phyloP scores from a whole-genome alignment of 2,113 vertebrate species.

The Grallaria varia region DNA sequence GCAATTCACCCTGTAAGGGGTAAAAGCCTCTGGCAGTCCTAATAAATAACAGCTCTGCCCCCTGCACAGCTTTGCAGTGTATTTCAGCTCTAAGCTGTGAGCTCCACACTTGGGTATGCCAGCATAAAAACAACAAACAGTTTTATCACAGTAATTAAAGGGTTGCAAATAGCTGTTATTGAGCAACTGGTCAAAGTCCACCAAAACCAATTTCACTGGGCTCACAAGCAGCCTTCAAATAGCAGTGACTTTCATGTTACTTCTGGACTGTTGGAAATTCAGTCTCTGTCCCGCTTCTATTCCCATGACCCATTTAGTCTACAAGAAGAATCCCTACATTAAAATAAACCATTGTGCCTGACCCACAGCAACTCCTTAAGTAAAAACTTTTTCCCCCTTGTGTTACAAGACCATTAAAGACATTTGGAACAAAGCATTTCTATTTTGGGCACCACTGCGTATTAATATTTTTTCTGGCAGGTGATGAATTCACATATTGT shows the following conservation, averaged over 20 bases:
- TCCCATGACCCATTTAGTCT: neutral
- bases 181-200: neutral
- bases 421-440: neutral
- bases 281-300: neutral
- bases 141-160: neutral
- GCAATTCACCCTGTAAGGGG: neutral
- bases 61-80: neutral
- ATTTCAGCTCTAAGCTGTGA: neutral
- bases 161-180: neutral
- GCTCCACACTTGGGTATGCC: neutral
- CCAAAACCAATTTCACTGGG: neutral
- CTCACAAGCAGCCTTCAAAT: neutral
- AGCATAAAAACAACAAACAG: neutral
- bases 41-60: neutral
- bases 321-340: neutral
- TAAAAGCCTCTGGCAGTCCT: neutral
- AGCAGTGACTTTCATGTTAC: neutral
- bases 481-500: neutral
- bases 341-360: neutral
- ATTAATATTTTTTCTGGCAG: neutral
- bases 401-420: neutral
- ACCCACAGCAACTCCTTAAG: neutral
- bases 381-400: neutral
- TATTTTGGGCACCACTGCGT: neutral
- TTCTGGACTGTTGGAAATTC: neutral